A percentile compares a stretch with the other conserved stretches of the same genome.
Conservation (phyloP, 2,797 vertebrate species). For the Dallia pectoralis region DNA sequence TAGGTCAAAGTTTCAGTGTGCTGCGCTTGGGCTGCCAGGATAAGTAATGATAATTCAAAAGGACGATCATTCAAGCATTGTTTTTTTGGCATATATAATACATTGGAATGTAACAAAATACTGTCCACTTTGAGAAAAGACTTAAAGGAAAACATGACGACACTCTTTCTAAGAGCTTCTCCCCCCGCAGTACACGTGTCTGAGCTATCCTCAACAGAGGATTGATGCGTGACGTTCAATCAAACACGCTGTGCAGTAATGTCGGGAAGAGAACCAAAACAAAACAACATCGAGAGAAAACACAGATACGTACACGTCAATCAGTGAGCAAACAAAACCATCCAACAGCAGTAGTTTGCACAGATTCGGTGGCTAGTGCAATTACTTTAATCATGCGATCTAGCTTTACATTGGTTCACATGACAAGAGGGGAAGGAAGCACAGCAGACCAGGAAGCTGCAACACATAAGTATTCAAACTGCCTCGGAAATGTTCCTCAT, state of each 20-base stretch:
- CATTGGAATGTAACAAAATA: constrained; percentile 31
- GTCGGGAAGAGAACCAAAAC: constrained; percentile 44
- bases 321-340: constrained; percentile 68
- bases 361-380: constrained; percentile 67
- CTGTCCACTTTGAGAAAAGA: constrained; percentile 19
- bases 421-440: constrained; percentile 73
- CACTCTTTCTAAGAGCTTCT: constrained; percentile 31
- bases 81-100: constrained; percentile 29
- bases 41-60: constrained; percentile 6
- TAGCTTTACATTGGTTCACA: constrained; percentile 69
- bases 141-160: constrained; percentile 46
- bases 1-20: neutral
- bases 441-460: constrained; percentile 65
- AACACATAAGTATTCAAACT: constrained; percentile 59
- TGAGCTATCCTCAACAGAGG: constrained; percentile 62
- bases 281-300: constrained; percentile 36
- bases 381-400: constrained; percentile 72
- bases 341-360: constrained; percentile 63
- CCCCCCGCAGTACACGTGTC: constrained; percentile 55
- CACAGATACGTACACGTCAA: constrained; percentile 57
- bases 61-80: constrained; percentile 22
- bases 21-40: neutral
- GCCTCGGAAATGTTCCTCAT: constrained; percentile 48
- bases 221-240: constrained; percentile 26
- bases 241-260: constrained; percentile 37